A percentile compares a stretch with the other conserved stretches of the same genome.
Evolutionary conservation across 2,797 vertebrate species (phyloP).

Genomic region (Nothura maculosa): DNA sequence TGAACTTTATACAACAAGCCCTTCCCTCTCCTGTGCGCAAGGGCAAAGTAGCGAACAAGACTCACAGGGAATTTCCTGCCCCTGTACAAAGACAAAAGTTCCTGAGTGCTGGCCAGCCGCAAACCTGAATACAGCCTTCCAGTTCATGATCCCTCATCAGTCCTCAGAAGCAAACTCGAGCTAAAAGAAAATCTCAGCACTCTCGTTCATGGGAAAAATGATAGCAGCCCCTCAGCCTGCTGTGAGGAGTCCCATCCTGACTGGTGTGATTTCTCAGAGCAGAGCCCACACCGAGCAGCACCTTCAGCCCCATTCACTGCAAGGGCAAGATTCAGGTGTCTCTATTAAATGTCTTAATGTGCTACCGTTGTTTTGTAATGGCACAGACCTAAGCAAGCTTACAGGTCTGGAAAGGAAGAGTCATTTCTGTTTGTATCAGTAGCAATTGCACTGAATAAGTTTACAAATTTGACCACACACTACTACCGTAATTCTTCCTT

Average conservation of each 20-base stretch:
- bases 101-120: not conserved
- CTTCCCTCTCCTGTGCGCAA: not conserved
- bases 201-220: not conserved
- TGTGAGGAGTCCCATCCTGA: not conserved
- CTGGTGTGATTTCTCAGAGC: not conserved
- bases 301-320: not conserved
- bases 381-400: constrained; percentile 29
- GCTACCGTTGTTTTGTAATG: not conserved
- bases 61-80: not conserved
- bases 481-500: not conserved
- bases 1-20: not conserved
- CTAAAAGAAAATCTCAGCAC: not conserved
- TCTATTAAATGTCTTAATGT: not conserved
- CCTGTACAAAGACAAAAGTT: not conserved
- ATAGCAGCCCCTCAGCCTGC: not conserved
- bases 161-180: not conserved
- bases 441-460: not conserved
- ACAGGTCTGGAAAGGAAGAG: not conserved
- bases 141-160: not conserved
- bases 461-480: not conserved
- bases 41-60: constrained; percentile 3
- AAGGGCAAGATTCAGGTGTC: not conserved
- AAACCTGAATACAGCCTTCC: not conserved
- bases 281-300: fast-evolving
- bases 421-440: not conserved